Base-by-base conservation (phyloP, 2,797 vertebrate species). In the Rhinichthys osculus region DNA sequence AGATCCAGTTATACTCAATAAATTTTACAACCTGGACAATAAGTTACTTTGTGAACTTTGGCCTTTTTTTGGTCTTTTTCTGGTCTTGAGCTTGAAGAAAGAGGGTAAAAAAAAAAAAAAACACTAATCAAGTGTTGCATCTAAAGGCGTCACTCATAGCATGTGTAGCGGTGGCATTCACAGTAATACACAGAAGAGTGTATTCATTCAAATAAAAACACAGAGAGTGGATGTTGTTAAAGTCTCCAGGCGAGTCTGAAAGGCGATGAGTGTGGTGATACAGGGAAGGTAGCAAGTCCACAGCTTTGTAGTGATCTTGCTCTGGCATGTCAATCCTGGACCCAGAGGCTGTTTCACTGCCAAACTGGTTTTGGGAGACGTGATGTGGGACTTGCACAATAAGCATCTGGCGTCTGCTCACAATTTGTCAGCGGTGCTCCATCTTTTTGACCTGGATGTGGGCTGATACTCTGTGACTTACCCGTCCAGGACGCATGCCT, bases 1-100 rank as follows among this genome's bases (percentile, higher is more conserved):
- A 44, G 44, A 70, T 88, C 52, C 23, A 47, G n/a, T n/a, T n/a
- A 66, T 54, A 5, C 57, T 0, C 40, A 72, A 70, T 59, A 17
- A n/a, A 78, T 66, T 89, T 92, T 87, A 91, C 78, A 62, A 76
- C 80, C 16, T 38, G 71, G 84, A 73, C 79, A 83, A 76, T 87
- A 59, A 88, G 52, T 88, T 73, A 84, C 77, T 84, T 47, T 35
- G 38, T 70, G 87, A 88, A 83, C 88, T 90, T 90, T 85, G 70
- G 6, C 54, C 57, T 40, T 72, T 59, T 44, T 21, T 71, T 59
- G 72, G 17, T 40, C 19, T 19, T 59, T 57, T 52, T 71, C 23
- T 47, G 1, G 4, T 7, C 14, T 35, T 69, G 50, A 59, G 17
- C 54, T 47, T 78, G n/a, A 70, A 19, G 50, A 40, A 57, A 23